Evolutionary conservation across 2,797 vertebrate genomes (phyloP), one percentile per base, ranked within the genome.

Genomic region (Rhinella marina): DNA sequence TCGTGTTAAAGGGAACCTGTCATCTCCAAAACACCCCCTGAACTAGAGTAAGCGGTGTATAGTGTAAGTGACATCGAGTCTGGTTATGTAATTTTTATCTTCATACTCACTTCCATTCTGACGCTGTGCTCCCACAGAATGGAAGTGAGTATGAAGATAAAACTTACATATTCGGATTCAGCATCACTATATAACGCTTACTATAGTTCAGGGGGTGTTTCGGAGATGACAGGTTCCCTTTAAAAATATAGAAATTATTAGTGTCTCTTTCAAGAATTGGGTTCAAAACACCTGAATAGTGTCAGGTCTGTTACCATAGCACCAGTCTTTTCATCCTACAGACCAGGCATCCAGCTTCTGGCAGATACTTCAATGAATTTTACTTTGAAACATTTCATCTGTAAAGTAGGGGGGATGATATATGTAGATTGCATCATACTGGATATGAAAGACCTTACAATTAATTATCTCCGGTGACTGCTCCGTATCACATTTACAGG

Each of bases 241-340:
- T n/a, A n/a, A 54, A 50, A 73, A 23, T 50, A 62, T 75, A 27
- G 41, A 27, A 29, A 82, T 66, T 82, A 13, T 29, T 50, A 81
- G n/a, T 0, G 25, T 23, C 25, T 82, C 80, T 82, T 87, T 82
- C 32, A 87, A 56, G 80, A 61, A 59, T 88, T 78, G 41, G 8
- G 82, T 54, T 88, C 64, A 88, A 85, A 85, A 66, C 16, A 54
- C 59, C 79, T 41, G 41, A 73, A 50, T n/a, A 59, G 27, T 25
- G 68, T 73, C 54, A 7, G 52, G 61, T 73, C n/a, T 83, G 81
- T 83, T 83, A 12, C 81, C 66, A 83, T 83, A 83, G 66, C 66
- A 72, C 66, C 62, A 32, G 81, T 41, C 64, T 72, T 72, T 83
- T 83, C 17, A 83, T 72, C 16, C 14, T 27, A 12, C 25, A 54